Percentiles rank a stretch among this genome's conserved stretches.
Conservation (phyloP, 1,140 invertebrate genomes). For the Musca vetustissima region DNA sequence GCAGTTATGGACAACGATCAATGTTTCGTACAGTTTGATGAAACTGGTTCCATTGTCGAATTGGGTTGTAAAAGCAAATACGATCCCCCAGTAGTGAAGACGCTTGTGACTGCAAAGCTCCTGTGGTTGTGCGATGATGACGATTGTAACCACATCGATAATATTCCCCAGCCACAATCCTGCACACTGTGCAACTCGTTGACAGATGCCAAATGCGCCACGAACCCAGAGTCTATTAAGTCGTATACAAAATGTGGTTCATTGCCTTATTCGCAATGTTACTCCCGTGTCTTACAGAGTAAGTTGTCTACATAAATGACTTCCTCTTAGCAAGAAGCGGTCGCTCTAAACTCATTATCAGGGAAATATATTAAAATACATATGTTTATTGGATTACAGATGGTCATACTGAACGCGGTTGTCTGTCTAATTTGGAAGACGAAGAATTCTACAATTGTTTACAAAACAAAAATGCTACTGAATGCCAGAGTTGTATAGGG, state of each 20-base stretch:
- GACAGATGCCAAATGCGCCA: slow-evolving; percentile 38
- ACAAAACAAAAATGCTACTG: slow-evolving; percentile 29
- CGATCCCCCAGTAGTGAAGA: slow-evolving; percentile 37
- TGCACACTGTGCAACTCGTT: slow-evolving; percentile 44
- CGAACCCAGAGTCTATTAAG: slow-evolving; percentile 23
- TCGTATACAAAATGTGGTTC: slow-evolving; percentile 30
- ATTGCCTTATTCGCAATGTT: slow-evolving; percentile 41
- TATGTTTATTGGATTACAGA: not conserved
- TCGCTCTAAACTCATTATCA: too few relatives aligned
- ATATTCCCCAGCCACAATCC: slow-evolving; percentile 29
- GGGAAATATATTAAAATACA: too few relatives aligned
- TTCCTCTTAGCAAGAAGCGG: too few relatives aligned
- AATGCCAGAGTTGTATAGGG: slow-evolving; percentile 38
- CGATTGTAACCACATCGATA: slow-evolving; percentile 41
- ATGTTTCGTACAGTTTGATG: slow-evolving; percentile 43
- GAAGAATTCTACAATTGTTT: slow-evolving; percentile 40
- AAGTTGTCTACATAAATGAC: not conserved
- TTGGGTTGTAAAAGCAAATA: slow-evolving; percentile 45
- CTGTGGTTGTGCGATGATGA: slow-evolving; percentile 46
- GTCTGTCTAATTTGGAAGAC: slow-evolving; percentile 34
- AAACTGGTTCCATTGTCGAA: slow-evolving; percentile 28
- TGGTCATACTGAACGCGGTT: slow-evolving; percentile 49
- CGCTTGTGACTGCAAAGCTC: slow-evolving; percentile 33
- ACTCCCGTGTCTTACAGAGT: slow-evolving; percentile 36
- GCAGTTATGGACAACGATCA: slow-evolving; percentile 38